These are phyloP conservation scores for Scaptomyza parva DNA, from an alignment of 2,888 invertebrate genomes.

Conservation along the genomic window DNA sequence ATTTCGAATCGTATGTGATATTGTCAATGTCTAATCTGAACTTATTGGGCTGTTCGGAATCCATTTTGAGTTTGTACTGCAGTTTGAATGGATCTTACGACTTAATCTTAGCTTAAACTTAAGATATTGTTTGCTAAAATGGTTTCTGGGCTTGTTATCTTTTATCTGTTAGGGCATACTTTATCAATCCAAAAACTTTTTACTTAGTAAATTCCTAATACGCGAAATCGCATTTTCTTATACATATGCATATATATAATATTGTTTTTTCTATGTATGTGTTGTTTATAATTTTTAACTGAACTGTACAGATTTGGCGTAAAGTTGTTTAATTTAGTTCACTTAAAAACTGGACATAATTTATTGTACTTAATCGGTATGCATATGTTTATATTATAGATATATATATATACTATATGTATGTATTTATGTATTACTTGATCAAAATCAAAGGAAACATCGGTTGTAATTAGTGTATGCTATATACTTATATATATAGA, in stretches of 20 bases:
- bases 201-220: conserved; percentile 41
- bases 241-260: background rate
- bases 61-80: conserved; percentile 68
- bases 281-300: conserved; percentile 12
- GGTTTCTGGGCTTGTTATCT: background rate
- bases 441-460: conserved; percentile 61
- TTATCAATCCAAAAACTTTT: conserved; percentile 17
- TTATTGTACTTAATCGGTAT: conserved; percentile 77
- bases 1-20: background rate
- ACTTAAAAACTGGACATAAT: conserved; percentile 39
- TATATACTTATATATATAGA: conserved; percentile 21
- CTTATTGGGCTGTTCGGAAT: conserved; percentile 28
- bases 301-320: conserved; percentile 52
- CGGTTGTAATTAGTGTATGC: conserved; percentile 50
- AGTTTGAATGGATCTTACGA: conserved; percentile 61
- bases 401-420: conserved; percentile 2
- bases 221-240: conserved; percentile 10
- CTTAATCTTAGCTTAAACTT: conserved; percentile 43
- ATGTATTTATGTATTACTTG: conserved; percentile 47
- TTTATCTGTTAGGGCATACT: too few species aligned
- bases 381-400: conserved; percentile 27
- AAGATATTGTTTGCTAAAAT: conserved; percentile 42
- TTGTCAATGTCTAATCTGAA: conserved; percentile 18
- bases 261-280: background rate
- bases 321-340: conserved; percentile 23